Evolutionary conservation across 2,888 invertebrate species (phyloP).

Genomic region (Ommatoiulus sabulosus): DNA sequence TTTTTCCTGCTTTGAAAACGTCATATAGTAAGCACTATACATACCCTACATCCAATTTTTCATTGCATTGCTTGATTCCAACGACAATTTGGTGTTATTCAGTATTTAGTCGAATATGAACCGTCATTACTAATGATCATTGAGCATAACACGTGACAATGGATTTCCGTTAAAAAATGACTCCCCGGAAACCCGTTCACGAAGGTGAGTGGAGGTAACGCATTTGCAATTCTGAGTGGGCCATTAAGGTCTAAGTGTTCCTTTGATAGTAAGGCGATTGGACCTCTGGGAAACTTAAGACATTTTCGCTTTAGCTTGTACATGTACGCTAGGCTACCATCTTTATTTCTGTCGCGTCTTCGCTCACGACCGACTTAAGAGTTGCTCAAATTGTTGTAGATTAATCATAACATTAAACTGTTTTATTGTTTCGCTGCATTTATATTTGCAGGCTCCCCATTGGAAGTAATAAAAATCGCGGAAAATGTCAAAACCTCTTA

Average conservation of each 20-base stretch:
- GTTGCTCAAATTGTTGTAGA: neutral
- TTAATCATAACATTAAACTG: conserved; percentile 19
- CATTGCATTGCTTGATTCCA: too few species aligned
- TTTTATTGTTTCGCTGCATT: conserved; percentile 7
- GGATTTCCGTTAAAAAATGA: neutral
- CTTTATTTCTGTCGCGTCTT: neutral
- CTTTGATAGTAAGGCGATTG: neutral
- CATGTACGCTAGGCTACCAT: neutral
- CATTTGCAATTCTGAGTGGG: conserved; percentile 19
- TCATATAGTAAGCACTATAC: too few species aligned
- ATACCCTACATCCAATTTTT: too few species aligned
- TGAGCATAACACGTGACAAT: neutral
- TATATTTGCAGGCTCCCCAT: neutral
- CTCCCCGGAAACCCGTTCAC: conserved; percentile 4
- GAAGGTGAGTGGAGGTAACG: conserved; percentile 16
- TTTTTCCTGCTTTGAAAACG: too few species aligned
- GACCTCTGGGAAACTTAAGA: conserved; percentile 10
- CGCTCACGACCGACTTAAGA: neutral
- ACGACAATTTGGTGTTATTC: too few species aligned
- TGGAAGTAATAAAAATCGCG: conserved; percentile 11
- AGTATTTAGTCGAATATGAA: too few species aligned
- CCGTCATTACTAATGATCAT: neutral
- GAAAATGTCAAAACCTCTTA: neutral
- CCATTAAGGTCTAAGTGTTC: neutral
- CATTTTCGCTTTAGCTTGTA: neutral